Evolutionary conservation across 2,797 vertebrate genomes (phyloP).

Genomic region (Orestias chungarensis): DNA sequence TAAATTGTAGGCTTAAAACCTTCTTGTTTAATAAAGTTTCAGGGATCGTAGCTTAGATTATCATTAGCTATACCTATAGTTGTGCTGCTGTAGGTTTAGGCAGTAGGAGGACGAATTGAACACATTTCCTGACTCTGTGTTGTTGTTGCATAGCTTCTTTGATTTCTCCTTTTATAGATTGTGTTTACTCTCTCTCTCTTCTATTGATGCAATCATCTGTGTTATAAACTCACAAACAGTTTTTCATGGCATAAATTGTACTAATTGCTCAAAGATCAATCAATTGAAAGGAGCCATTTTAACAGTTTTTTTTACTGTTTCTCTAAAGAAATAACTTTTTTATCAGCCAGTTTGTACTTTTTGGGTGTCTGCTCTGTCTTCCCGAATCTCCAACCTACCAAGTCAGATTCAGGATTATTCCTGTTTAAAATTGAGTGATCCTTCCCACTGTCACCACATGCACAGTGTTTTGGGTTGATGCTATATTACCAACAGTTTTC

Average conservation of each 20-base stretch:
- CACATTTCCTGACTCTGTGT: background rate
- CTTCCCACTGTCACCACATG: no score
- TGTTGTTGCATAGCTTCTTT: background rate
- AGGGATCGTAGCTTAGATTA: no score
- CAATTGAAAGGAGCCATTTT: background rate
- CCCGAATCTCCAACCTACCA: no score
- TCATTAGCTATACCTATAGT: background rate
- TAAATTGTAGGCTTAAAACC: background rate
- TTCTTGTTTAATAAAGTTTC: background rate
- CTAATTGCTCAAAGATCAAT: background rate
- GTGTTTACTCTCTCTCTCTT: background rate
- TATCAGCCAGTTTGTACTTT: background rate
- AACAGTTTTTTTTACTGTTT: background rate
- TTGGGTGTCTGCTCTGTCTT: no score
- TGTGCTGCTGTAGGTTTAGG: background rate
- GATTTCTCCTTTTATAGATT: background rate
- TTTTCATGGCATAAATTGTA: background rate
- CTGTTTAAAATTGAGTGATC: background rate
- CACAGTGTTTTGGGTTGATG: no score
- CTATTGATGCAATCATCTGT: background rate
- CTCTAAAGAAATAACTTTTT: background rate
- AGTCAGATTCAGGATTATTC: background rate
- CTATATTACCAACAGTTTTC: no score
- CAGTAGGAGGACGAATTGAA: background rate
- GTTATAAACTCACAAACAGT: background rate